These are phyloP conservation scores for Mythimna pallens DNA, from an alignment of 2,888 invertebrate genomes.

Conservation along the genomic window DNA sequence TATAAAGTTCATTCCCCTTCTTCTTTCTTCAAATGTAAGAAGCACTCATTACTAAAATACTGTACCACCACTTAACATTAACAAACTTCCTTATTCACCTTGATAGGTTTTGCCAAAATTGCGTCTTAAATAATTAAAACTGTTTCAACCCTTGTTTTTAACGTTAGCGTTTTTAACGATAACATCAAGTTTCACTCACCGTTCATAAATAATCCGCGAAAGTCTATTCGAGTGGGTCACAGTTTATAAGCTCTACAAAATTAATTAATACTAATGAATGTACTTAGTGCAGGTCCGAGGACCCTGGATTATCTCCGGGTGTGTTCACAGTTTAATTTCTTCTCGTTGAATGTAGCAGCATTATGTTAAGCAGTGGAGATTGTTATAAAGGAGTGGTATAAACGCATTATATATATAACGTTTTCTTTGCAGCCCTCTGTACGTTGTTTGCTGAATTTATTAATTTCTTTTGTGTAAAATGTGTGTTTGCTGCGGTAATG, in stretches of 20 bases:
- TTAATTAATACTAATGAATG: constrained; percentile 79
- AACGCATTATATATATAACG: constrained; percentile 55
- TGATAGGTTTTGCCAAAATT: constrained; percentile 57
- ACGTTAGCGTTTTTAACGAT: constrained; percentile 64
- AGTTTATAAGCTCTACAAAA: constrained; percentile 72
- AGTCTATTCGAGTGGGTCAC: constrained; percentile 52
- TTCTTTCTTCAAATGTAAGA: background rate
- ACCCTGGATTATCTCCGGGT: constrained; percentile 67
- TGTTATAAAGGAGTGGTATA: constrained; percentile 63
- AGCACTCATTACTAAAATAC: constrained; percentile 2
- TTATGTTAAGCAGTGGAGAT: constrained; percentile 70
- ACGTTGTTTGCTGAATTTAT: constrained; percentile 59
- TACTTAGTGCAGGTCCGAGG: constrained; percentile 66
- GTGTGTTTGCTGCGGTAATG: constrained; percentile 20
- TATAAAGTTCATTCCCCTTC: background rate
- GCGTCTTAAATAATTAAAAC: constrained; percentile 51
- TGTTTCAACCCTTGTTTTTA: constrained; percentile 52
- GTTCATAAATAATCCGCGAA: constrained; percentile 66
- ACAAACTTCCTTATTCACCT: constrained; percentile 51
- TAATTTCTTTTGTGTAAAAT: constrained; percentile 60
- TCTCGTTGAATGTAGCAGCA: constrained; percentile 71
- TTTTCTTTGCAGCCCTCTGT: constrained; percentile 57
- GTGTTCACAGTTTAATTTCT: constrained; percentile 73
- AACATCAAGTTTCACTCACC: constrained; percentile 69
- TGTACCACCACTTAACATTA: constrained; percentile 40